A percentile compares a stretch with the other conserved stretches of the same genome.
phyloP scores from a whole-genome alignment of 2,797 vertebrate genomes.

The Coregonus suidteri region DNA sequence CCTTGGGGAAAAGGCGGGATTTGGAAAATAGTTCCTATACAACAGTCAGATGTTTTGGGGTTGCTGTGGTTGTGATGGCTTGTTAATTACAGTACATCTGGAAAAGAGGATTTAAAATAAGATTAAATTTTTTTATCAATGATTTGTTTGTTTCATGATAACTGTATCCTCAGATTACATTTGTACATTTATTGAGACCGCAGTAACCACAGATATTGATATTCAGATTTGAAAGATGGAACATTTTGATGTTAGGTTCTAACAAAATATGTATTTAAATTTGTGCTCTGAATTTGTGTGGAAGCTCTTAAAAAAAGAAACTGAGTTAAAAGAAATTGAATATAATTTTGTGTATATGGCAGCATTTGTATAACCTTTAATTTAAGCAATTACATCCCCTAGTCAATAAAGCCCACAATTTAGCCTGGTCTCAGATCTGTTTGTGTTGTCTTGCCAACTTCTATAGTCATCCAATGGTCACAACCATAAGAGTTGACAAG shows the following conservation, averaged over 20 bases:
- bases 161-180: constrained; percentile 20
- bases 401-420: too few relatives aligned
- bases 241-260: constrained; percentile 43
- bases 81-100: constrained; percentile 37
- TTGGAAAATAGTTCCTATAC: constrained; percentile 39
- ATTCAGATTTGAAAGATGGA: constrained; percentile 25
- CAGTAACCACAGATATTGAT: constrained; percentile 36
- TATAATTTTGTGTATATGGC: constrained; percentile 55
- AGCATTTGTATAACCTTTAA: constrained; percentile 68
- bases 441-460: not conserved
- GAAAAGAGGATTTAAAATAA: constrained; percentile 14
- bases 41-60: constrained; percentile 25
- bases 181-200: constrained; percentile 21
- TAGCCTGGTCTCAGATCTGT: not conserved
- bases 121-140: not conserved
- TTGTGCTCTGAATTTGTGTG: constrained; percentile 49
- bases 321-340: constrained; percentile 56
- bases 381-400: constrained; percentile 44
- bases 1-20: not conserved
- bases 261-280: constrained; percentile 44
- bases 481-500: not conserved
- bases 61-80: constrained; percentile 64
- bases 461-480: not conserved
- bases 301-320: constrained; percentile 44
- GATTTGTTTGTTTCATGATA: constrained; percentile 18